phyloP scores from a whole-genome alignment of 2,113 vertebrate species.

The Rhinogobius similis region DNA sequence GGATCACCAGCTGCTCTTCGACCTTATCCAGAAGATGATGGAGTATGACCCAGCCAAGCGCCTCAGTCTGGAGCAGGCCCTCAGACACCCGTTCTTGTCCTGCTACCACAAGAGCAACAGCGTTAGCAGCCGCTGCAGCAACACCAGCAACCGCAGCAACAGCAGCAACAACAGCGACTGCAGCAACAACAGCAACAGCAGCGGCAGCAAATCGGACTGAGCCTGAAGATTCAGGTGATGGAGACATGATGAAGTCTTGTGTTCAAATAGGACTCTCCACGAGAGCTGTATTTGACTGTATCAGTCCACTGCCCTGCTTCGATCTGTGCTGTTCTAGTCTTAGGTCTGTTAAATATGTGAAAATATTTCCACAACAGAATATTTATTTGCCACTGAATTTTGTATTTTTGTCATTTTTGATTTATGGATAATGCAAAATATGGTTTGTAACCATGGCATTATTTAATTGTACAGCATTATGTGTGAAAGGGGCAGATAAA shows the following conservation, averaged over 20 bases:
- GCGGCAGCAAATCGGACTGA: slow-evolving; percentile 44
- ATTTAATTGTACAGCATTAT: slow-evolving; percentile 34
- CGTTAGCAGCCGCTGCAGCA: slow-evolving; percentile 4
- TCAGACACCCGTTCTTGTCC: slow-evolving; percentile 89
- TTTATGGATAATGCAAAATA: neutral
- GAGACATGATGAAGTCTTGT: slow-evolving; percentile 21
- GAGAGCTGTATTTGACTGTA: slow-evolving; percentile 87
- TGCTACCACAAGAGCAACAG: slow-evolving; percentile 73
- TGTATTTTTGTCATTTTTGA: neutral
- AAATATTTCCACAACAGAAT: neutral
- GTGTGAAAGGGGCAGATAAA: slow-evolving; percentile 17
- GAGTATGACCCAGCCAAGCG: slow-evolving; percentile 89
- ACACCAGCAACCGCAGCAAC: slow-evolving; percentile 12
- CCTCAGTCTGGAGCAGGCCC: slow-evolving; percentile 89
- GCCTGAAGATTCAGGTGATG: slow-evolving; percentile 7
- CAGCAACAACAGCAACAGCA: slow-evolving; percentile 17
- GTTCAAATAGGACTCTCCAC: slow-evolving; percentile 73
- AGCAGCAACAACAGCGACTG: slow-evolving; percentile 19
- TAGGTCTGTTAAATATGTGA: neutral
- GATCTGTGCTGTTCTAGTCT: slow-evolving; percentile 13
- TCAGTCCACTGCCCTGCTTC: slow-evolving; percentile 81
- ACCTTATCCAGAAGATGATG: slow-evolving; percentile 92
- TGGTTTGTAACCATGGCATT: neutral
- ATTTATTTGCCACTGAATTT: slow-evolving; percentile 50
- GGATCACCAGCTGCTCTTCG: slow-evolving; percentile 89